Evolutionary conservation across 2,888 invertebrate species (phyloP), one percentile per base, ranked within the genome.

Genomic region (Diabrotica balteata): DNA sequence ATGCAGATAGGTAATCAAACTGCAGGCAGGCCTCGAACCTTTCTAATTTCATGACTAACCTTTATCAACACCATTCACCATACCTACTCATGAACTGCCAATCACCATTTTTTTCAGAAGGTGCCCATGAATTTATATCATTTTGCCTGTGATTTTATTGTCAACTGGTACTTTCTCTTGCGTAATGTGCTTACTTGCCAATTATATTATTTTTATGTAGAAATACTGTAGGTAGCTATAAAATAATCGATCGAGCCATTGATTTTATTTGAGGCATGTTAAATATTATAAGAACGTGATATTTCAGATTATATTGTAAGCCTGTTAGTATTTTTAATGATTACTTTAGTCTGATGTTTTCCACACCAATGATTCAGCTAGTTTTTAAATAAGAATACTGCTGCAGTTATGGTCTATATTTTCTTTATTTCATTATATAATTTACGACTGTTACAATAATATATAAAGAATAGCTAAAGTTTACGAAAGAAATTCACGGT

Each of bases 41-140:
- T 67, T 67, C 67, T 67, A 67, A 55, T 63, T 55, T 67, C 63
- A 67, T 59, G 59, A 55, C 7, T 67, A 67, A 67, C 67, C 67
- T 67, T 67, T 67, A 63, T 63, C 58, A 59, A 53, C 57, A 53
- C 54, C 62, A 55, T 63, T 67, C 63, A 67, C 67, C 47, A 51
- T 49, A 54, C 47, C 53, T 49, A 50, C 63, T 59, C 67, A 63
- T 59, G 63, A 67, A 60, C 60, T 66, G 66, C 54, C 67, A 63
- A 55, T 67, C 59, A 54, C 57, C 45, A 17, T 43, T 55, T 62
- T 58, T 66, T 61, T 52, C 54, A 22, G 46, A 43, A 43, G 57
- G 53, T 54, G 63, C 63, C 52, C 54, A 49, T 64, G 63, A 64
- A 64, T 65, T 49, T 59, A 53, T 62, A 47, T 59, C 53, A 59